Evolutionary conservation across 2,113 vertebrate genomes (phyloP).

Genomic region (Ciconia boyciana): DNA sequence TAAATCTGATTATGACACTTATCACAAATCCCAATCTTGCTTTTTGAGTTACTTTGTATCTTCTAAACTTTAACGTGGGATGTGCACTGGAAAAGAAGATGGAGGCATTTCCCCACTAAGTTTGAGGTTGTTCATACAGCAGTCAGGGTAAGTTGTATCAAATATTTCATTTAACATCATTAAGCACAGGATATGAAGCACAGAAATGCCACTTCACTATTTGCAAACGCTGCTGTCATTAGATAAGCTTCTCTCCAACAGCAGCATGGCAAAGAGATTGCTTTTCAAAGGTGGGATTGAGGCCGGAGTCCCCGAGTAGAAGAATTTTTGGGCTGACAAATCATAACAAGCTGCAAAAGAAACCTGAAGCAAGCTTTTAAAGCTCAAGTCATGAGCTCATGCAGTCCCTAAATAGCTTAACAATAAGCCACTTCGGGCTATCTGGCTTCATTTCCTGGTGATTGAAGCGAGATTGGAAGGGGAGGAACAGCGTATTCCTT

Average conservation of each 20-base stretch:
- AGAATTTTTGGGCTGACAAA: background rate
- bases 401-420: constrained; percentile 11
- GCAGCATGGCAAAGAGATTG: background rate
- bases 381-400: background rate
- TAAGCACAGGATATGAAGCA: background rate
- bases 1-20: background rate
- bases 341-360: constrained; percentile 9
- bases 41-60: background rate
- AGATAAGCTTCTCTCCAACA: background rate
- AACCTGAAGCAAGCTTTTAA: constrained; percentile 12
- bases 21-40: background rate
- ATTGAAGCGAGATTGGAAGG: background rate
- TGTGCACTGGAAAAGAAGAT: background rate
- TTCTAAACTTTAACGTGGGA: background rate
- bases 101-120: background rate
- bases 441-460: constrained; percentile 23
- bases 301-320: background rate
- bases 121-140: background rate
- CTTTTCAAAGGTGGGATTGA: background rate
- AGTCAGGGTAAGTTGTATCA: background rate
- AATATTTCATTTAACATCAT: background rate
- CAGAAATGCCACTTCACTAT: background rate
- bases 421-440: constrained; percentile 2
- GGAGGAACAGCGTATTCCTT: background rate
- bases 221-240: constrained; percentile 11